Percentiles rank a stretch among this genome's conserved stretches.
Evolutionary conservation across 2,888 invertebrate genomes (phyloP).

Genomic region (Ischnura elegans): DNA sequence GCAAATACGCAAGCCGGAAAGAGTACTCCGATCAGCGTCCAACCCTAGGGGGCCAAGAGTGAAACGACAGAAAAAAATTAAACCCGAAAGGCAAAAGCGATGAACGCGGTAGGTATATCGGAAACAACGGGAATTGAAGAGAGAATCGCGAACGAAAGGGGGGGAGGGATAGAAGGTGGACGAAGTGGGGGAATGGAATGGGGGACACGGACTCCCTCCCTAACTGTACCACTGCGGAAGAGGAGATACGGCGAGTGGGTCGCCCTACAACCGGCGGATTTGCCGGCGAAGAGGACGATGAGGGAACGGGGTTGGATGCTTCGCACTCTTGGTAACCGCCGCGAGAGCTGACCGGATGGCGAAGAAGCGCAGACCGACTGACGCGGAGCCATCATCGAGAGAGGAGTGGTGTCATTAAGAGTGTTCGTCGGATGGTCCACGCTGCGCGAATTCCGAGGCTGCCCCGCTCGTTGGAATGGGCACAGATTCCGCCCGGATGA

Average conservation of each 20-base stretch:
- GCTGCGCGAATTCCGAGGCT: slow-evolving; percentile 2
- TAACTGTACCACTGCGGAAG: slow-evolving; percentile 21
- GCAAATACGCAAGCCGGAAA: too few species aligned
- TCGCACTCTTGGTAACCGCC: neutral
- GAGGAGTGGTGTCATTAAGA: neutral
- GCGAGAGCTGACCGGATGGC: neutral
- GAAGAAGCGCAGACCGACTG: neutral
- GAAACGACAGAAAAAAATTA: neutral
- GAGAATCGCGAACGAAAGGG: neutral
- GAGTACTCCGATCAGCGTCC: too few species aligned
- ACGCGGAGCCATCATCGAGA: slow-evolving; percentile 5
- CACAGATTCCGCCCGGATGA: neutral
- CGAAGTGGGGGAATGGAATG: neutral
- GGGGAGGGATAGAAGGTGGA: neutral
- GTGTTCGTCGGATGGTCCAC: neutral
- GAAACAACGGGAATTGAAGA: neutral
- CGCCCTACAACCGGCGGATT: neutral
- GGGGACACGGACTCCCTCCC: neutral
- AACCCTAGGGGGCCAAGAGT: neutral
- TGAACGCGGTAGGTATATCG: slow-evolving; percentile 4
- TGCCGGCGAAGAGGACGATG: neutral
- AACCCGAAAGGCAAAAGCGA: neutral
- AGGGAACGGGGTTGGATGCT: neutral
- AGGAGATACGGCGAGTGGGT: neutral
- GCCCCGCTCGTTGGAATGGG: neutral